Percentiles rank a stretch among this genome's conserved stretches.
These are phyloP conservation scores for Pterois miles DNA, from an alignment of 2,797 vertebrate species.

Conservation along the genomic window DNA sequence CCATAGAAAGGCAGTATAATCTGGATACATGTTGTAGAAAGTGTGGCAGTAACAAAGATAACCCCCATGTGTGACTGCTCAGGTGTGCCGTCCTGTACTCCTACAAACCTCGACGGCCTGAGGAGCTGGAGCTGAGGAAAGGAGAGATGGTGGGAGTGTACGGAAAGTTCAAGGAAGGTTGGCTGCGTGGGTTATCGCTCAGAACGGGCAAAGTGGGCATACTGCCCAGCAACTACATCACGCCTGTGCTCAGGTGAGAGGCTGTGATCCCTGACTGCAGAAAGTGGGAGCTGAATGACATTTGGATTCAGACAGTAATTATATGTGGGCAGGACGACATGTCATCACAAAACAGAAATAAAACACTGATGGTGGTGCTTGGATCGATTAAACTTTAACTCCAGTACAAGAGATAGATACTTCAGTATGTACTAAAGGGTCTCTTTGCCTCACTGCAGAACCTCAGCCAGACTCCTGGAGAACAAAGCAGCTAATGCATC, in stretches of 20 bases:
- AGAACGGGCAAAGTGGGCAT: slow-evolving; percentile 92
- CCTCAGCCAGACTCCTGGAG: slow-evolving; percentile 87
- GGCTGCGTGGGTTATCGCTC: slow-evolving; percentile 94
- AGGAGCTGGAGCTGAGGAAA: slow-evolving; percentile 93
- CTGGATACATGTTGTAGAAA: neutral
- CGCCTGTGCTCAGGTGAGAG: slow-evolving; percentile 92
- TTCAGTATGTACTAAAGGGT: slow-evolving; percentile 10
- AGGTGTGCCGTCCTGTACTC: slow-evolving; percentile 93
- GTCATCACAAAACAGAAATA: slow-evolving; percentile 1
- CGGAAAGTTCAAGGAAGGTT: slow-evolving; percentile 92
- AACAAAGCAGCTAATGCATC: slow-evolving; percentile 82
- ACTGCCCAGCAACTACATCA: slow-evolving; percentile 91
- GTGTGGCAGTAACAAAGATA: neutral
- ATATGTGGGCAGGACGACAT: slow-evolving; percentile 15
- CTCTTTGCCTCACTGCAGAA: slow-evolving; percentile 82
- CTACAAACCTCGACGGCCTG: slow-evolving; percentile 84
- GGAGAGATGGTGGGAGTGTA: slow-evolving; percentile 95
- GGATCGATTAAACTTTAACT: neutral
- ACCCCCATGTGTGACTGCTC: slow-evolving; percentile 9
- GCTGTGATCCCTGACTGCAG: slow-evolving; percentile 15
- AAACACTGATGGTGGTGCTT: neutral
- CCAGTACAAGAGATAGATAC: neutral
- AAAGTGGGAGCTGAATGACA: slow-evolving; percentile 41
- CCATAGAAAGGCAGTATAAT: neutral
- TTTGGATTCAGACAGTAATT: slow-evolving; percentile 36